phyloP scores from a whole-genome alignment of 2,113 vertebrate genomes.

The Phylloscopus trochilus region DNA sequence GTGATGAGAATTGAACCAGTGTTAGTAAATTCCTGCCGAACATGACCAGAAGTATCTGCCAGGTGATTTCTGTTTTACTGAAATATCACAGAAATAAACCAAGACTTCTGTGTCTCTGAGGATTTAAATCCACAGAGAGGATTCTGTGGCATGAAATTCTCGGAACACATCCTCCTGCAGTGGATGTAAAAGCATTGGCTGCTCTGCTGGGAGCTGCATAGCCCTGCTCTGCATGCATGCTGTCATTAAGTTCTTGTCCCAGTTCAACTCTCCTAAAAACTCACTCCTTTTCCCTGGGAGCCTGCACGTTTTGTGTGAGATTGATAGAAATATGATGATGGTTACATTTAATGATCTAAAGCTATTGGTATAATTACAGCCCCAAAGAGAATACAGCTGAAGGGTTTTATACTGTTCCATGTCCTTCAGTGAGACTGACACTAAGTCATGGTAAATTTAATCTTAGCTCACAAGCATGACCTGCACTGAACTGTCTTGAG shows the following conservation, averaged over 20 bases:
- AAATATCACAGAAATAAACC: not conserved
- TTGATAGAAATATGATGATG: not conserved
- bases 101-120: not conserved
- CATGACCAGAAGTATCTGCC: not conserved
- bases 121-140: not conserved
- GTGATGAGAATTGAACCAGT: not conserved
- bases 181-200: not conserved
- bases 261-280: not conserved
- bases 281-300: not conserved
- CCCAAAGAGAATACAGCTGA: not conserved
- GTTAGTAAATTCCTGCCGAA: not conserved
- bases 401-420: not conserved
- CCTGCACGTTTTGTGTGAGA: not conserved
- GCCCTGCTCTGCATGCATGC: not conserved
- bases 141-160: not conserved
- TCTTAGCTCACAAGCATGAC: not conserved
- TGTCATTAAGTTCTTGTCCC: not conserved
- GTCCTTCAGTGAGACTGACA: not conserved
- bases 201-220: not conserved
- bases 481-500: not conserved
- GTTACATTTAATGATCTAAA: not conserved
- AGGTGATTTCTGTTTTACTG: slow-evolving; percentile 12
- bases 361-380: not conserved
- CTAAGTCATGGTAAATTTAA: not conserved
- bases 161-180: not conserved